These are phyloP conservation scores for Otis tarda DNA, from an alignment of 2,113 vertebrate genomes.

Conservation along the genomic window DNA sequence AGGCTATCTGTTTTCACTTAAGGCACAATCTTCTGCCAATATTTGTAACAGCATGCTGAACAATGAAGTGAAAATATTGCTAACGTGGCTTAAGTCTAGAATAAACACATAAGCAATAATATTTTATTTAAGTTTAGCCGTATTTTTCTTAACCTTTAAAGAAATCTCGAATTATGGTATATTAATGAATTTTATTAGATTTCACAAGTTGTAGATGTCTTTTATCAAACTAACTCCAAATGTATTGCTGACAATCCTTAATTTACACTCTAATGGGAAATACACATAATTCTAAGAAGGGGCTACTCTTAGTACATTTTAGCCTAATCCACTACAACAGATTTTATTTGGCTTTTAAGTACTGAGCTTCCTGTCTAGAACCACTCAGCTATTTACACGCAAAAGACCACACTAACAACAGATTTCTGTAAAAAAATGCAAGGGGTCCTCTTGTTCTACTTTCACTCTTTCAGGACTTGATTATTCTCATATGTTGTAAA, in stretches of 20 bases:
- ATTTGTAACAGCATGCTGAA: conserved; percentile 68
- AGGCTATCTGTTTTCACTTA: conserved; percentile 73
- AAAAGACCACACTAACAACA: neutral
- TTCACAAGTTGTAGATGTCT: conserved; percentile 48
- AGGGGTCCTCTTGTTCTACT: neutral
- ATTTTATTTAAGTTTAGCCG: conserved; percentile 58
- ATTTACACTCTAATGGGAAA: conserved; percentile 36
- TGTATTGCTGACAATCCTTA: conserved; percentile 21
- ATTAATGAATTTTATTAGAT: conserved; percentile 69
- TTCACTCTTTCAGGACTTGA: conserved; percentile 7
- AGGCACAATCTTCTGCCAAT: conserved; percentile 37
- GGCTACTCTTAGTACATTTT: conserved; percentile 16
- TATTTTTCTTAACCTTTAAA: conserved; percentile 61
- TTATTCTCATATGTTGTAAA: conserved; percentile 6
- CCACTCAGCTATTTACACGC: neutral
- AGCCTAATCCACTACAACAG: neutral
- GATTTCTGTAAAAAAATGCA: neutral
- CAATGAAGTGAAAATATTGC: conserved; percentile 66
- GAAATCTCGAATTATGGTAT: conserved; percentile 48
- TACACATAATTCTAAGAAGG: conserved; percentile 7
- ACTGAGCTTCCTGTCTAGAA: neutral
- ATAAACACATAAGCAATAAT: conserved; percentile 50
- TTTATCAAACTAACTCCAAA: conserved; percentile 47
- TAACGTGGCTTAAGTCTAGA: conserved; percentile 25
- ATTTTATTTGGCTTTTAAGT: conserved; percentile 40